These are phyloP conservation scores for Spea hammondii DNA, from an alignment of 2,797 vertebrate genomes.

Conservation along the genomic window DNA sequence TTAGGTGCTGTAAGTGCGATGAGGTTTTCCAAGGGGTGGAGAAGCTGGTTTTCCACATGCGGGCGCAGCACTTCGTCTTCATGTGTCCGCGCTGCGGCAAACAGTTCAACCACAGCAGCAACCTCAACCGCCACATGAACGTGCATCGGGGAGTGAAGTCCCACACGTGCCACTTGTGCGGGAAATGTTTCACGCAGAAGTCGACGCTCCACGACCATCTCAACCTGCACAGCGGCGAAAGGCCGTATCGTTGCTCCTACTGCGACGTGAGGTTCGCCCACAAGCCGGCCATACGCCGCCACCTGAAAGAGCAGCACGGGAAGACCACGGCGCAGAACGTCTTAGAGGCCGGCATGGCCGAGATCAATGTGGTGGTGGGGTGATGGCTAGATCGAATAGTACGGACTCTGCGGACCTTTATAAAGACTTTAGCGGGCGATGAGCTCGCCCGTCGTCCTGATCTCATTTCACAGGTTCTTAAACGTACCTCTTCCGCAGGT, in stretches of 20 bases:
- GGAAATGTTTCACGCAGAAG: constrained; percentile 93
- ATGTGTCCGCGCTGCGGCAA: constrained; percentile 91
- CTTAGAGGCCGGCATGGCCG: constrained; percentile 79
- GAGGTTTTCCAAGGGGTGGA: constrained; percentile 85
- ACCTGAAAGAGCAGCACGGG: constrained; percentile 93
- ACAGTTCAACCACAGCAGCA: constrained; percentile 89
- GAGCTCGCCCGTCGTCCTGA: background rate
- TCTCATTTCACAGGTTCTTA: background rate
- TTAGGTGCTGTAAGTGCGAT: constrained; percentile 86
- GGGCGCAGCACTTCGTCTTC: constrained; percentile 84
- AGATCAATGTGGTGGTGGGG: constrained; percentile 62
- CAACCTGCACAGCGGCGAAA: constrained; percentile 91
- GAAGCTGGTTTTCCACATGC: constrained; percentile 82
- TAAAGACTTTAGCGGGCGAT: background rate
- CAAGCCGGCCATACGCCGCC: constrained; percentile 88
- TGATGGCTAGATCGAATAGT: background rate
- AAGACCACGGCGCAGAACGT: constrained; percentile 92
- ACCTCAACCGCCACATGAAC: constrained; percentile 90
- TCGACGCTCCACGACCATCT: constrained; percentile 93
- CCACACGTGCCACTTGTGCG: constrained; percentile 88
- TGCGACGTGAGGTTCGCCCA: constrained; percentile 92
- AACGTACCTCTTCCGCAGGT: background rate
- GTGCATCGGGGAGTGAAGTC: constrained; percentile 85
- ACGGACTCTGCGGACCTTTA: background rate
- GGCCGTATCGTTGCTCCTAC: constrained; percentile 88